phyloP scores from a whole-genome alignment of 2,888 invertebrate species.

The Acanthacorydalis orientalis region DNA sequence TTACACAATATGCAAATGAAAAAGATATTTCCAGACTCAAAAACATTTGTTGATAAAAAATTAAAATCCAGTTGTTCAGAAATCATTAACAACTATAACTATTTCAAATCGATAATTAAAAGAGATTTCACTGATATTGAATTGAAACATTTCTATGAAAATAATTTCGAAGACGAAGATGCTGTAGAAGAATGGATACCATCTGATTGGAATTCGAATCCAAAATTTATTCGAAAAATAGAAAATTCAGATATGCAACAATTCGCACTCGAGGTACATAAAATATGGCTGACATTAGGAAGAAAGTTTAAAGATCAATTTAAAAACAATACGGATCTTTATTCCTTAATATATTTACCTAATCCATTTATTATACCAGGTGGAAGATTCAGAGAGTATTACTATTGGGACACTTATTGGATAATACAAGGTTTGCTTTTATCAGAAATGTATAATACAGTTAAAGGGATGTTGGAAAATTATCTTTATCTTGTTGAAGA shows the following conservation, averaged over 20 bases:
- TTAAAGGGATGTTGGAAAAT: conserved; percentile 58
- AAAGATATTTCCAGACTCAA: conserved; percentile 54
- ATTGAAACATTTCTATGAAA: conserved; percentile 25
- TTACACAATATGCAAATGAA: conserved; percentile 55
- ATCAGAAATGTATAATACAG: conserved; percentile 59
- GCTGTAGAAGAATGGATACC: conserved; percentile 45
- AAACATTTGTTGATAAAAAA: conserved; percentile 68
- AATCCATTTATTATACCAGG: conserved; percentile 50
- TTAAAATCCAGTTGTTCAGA: conserved; percentile 39
- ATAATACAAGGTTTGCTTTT: conserved; percentile 62
- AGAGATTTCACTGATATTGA: conserved; percentile 27
- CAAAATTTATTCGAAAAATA: conserved; percentile 40
- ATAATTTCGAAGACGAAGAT: conserved; percentile 37
- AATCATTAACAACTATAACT: conserved; percentile 37
- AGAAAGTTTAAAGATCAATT: conserved; percentile 42
- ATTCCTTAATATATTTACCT: conserved; percentile 26
- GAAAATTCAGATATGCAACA: conserved; percentile 34
- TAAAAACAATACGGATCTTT: conserved; percentile 25
- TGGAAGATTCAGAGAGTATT: conserved; percentile 55
- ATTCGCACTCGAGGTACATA: conserved; percentile 45
- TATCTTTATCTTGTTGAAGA: conserved; percentile 48
- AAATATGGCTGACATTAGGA: conserved; percentile 44
- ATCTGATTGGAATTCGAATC: conserved; percentile 36
- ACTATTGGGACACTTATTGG: conserved; percentile 86
- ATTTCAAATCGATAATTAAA: conserved; percentile 32